Evolutionary conservation across 2,888 invertebrate species (phyloP).

Genomic region (Ctena decussata): DNA sequence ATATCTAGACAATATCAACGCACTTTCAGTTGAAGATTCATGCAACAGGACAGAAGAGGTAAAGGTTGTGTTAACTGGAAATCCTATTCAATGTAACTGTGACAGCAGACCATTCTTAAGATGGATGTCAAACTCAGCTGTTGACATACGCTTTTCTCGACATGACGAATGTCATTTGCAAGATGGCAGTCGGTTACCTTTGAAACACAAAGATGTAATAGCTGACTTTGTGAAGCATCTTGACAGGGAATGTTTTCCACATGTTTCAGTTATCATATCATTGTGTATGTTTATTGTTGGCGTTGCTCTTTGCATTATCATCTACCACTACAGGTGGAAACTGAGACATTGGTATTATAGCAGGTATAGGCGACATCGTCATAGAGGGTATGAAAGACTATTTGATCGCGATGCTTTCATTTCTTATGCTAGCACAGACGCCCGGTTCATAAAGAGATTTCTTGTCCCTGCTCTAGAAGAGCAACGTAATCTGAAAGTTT

Average conservation of each 20-base stretch:
- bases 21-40: background rate
- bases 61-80: slow-evolving; percentile 22
- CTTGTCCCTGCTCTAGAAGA: slow-evolving; percentile 57
- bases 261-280: background rate
- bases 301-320: background rate
- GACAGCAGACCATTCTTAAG: slow-evolving; percentile 41
- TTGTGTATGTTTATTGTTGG: background rate
- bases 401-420: slow-evolving; percentile 62
- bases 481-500: slow-evolving; percentile 32
- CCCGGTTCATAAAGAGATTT: slow-evolving; percentile 44
- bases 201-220: background rate
- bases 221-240: background rate
- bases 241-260: slow-evolving; percentile 17
- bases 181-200: background rate
- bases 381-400: slow-evolving; percentile 48
- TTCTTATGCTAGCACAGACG: slow-evolving; percentile 42
- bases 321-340: slow-evolving; percentile 56
- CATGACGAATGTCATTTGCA: background rate
- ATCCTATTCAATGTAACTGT: slow-evolving; percentile 53
- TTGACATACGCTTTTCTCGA: background rate
- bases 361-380: slow-evolving; percentile 21
- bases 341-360: slow-evolving; percentile 58
- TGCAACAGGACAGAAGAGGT: background rate
- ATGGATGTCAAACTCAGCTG: slow-evolving; percentile 40
- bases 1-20: slow-evolving; percentile 9